These are phyloP conservation scores for Troides aeacus DNA, from an alignment of 2,888 invertebrate genomes.

Conservation along the genomic window DNA sequence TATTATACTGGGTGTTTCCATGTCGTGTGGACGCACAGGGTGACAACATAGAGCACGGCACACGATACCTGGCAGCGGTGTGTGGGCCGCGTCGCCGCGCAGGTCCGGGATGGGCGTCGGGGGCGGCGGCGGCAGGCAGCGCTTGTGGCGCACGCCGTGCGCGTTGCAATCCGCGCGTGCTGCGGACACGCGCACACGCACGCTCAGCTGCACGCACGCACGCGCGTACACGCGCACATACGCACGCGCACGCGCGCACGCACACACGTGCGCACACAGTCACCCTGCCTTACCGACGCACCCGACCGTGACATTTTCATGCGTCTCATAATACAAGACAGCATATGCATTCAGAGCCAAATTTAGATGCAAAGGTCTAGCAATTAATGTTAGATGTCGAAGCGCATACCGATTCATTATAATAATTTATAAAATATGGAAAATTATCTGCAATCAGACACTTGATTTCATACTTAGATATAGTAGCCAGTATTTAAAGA, in stretches of 20 bases:
- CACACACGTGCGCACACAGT: constrained; percentile 25
- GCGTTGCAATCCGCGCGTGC: constrained; percentile 85
- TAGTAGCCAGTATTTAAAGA: constrained; percentile 16
- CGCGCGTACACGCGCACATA: constrained; percentile 31
- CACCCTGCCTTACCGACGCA: constrained; percentile 37
- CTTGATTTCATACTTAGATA: constrained; percentile 16
- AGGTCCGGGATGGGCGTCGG: constrained; percentile 93
- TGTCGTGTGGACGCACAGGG: constrained; percentile 4
- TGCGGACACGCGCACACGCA: constrained; percentile 66
- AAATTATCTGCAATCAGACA: constrained; percentile 13
- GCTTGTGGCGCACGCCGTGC: constrained; percentile 92
- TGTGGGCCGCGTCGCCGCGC: constrained; percentile 80
- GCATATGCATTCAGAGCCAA: constrained; percentile 6
- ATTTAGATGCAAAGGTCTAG: constrained; percentile 13
- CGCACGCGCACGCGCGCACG: constrained; percentile 32
- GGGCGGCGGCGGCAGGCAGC: constrained; percentile 89
- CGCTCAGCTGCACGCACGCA: constrained; percentile 34
- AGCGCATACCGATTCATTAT: constrained; percentile 24
- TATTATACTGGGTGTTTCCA: background rate
- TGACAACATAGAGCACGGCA: constrained; percentile 24
- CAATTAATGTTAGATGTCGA: constrained; percentile 25
- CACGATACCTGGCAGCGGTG: constrained; percentile 41
- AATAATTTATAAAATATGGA: constrained; percentile 8
- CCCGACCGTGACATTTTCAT: constrained; percentile 18
- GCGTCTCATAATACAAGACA: constrained; percentile 1